Conservation (phyloP, 2,888 invertebrate species). For the Pachydiplax longipennis region DNA sequence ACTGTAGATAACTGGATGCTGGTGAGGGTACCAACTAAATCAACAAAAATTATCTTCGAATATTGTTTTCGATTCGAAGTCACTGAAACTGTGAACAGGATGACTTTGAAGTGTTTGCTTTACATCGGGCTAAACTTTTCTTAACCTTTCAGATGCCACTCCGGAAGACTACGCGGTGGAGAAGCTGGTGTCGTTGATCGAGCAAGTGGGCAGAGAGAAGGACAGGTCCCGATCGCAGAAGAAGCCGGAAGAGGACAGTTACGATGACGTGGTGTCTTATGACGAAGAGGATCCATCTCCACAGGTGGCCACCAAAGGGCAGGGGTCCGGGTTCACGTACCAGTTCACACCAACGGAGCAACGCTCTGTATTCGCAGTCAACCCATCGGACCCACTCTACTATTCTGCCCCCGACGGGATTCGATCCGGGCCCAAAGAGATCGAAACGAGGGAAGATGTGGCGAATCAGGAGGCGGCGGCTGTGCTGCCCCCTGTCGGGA, state of each 20-base stretch:
- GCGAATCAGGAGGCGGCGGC: not conserved
- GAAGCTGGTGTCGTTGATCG: constrained; percentile 23
- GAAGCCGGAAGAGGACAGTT: constrained; percentile 49
- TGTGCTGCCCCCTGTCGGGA: not conserved
- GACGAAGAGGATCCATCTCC: not conserved
- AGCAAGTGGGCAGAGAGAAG: constrained; percentile 42
- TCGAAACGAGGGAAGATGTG: not conserved
- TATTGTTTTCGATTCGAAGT: no score
- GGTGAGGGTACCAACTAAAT: no score
- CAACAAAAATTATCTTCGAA: no score
- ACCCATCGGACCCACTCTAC: constrained; percentile 60
- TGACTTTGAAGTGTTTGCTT: no score
- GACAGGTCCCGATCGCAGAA: constrained; percentile 47
- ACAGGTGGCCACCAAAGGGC: constrained; percentile 51
- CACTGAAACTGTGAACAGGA: no score
- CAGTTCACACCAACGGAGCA: constrained; percentile 52
- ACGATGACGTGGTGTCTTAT: constrained; percentile 36
- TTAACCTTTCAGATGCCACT: constrained; percentile 22
- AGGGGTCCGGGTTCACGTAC: constrained; percentile 55
- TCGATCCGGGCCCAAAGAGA: not conserved
- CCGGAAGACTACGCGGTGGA: constrained; percentile 40
- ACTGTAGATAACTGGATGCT: no score
- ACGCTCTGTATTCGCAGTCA: constrained; percentile 56
- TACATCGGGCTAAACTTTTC: not conserved
- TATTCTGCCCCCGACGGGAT: constrained; percentile 53